Base-by-base conservation (phyloP, 2,113 vertebrate species). In the Melanotaenia duboulayi region DNA sequence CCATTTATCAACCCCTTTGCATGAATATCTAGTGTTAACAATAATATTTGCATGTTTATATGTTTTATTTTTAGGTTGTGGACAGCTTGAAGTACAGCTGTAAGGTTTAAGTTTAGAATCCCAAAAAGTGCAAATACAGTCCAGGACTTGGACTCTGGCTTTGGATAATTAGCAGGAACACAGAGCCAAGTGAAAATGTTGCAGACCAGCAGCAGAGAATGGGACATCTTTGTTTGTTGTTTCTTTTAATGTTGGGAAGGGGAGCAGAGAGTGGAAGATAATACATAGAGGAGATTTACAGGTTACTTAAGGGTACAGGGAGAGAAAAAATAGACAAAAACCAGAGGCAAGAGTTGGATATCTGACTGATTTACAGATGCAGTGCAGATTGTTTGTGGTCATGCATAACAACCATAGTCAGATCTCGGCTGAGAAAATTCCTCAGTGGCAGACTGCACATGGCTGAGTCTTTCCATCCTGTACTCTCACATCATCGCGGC, bases 61-160 rank as follows among this genome's bases (percentile, higher is more conserved):
- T 25, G 40, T 37, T 61, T 22, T 64, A 28, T 64, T 58, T 46
- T 58, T 67, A 24, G 61, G 50, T 17, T 40, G 22, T 52, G 35
- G 16, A 56, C 68, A 49, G 50, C 44, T 40, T n/a, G 8, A 73
- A 54, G 2, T 62, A 17, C 23, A 59, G 28, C 70, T 69, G 57
- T 75, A 63, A 82, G 62, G 25, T 84, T 73, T 67, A 63, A 70
- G 49, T 84, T 85, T 87, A 82, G 76, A 74, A 71, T 72, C 50
- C 48, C 57, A 32, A 65, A 76, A 71, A 72, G 54, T 82, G 54
- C 25, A 10, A 1, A 44, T 23, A 10, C 2, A 55, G 28, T 74
- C 66, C 60, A 75, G 78, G 67, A 52, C 19, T 8, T 59, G 16
- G 42, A 46, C 42, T 46, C 42, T 39, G 39, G 51, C 17, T 55